Base-by-base conservation (phyloP, 1,140 invertebrate species). In the Aethina tumida region DNA sequence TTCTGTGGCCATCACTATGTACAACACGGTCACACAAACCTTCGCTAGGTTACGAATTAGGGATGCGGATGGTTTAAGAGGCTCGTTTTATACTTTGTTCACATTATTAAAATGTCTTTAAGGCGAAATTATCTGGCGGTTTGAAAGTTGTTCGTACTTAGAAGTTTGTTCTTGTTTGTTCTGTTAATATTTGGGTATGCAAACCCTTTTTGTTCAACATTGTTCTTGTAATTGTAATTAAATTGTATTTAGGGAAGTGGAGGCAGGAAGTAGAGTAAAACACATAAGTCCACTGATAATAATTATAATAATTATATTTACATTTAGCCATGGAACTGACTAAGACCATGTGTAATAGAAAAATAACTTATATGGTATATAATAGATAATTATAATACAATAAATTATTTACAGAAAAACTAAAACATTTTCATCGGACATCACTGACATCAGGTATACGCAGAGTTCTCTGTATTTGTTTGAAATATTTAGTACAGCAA, bases 291-390 rank as follows among this genome's bases (percentile, higher is more conserved):
- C 54, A 59, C 52, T 53, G 53, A 55, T 59, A 53, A 57, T 57
- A 53, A 54, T 58, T 56, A 56, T 53, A 53, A 48, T 53, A 53
- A 50, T 54, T 48, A 55, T 59, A 59, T 59, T 49, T 59, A 59
- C 56, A 59, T 57, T 57, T 50, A 57, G 55, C 51, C 53, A 53
- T 53, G 48, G 43, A 45, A 45, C 47, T 50, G 54, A 56, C 49
- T 54, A 52, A 56, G 52, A 58, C 49, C 46, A 55, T 50, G 48
- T 50, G 47, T 56, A 60, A 58, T 60, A 60, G 50, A 60, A 60
- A 60, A 60, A 60, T 60, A 60, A 59, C 57, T 59, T 59, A 53
- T 54, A 56, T 54, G 49, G 57, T 55, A 52, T 54, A 55, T 53
- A 55, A 56, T 55, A 49, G 53, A 49, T 56, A 57, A 59, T 53